These are phyloP conservation scores for Isaurus tuberculatus DNA, from an alignment of 92 coral and sea anemone genomes.

Conservation along the genomic window DNA sequence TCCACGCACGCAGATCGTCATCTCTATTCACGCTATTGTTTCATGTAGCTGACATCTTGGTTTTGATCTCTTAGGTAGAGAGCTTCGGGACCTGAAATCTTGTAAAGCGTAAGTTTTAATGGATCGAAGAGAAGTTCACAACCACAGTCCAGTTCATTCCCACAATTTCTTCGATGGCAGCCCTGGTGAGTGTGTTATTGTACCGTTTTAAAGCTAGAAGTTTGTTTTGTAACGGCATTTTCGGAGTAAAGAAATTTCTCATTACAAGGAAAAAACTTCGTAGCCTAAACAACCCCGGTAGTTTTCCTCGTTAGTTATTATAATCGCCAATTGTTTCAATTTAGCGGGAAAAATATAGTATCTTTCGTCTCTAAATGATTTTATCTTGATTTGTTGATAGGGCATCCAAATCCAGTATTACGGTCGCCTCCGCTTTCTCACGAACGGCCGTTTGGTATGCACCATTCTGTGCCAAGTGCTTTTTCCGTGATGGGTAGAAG, in stretches of 20 bases:
- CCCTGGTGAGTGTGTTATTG: slow-evolving; percentile 84
- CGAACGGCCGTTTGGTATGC: slow-evolving; percentile 94
- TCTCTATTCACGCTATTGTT: slow-evolving; percentile 87
- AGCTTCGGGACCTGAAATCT: slow-evolving; percentile 43
- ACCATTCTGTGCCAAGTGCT: slow-evolving; percentile 77
- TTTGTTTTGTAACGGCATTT: slow-evolving; percentile 65
- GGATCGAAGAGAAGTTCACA: slow-evolving; percentile 99
- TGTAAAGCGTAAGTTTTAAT: slow-evolving; percentile 50
- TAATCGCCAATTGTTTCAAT: not conserved
- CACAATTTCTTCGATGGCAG: slow-evolving; percentile 95
- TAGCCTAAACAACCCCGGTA: slow-evolving; percentile 27
- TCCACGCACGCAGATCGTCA: slow-evolving; percentile 90
- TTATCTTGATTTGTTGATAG: slow-evolving; percentile 60
- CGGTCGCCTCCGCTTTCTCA: slow-evolving; percentile 98
- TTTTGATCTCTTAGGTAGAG: slow-evolving; percentile 84
- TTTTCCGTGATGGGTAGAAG: slow-evolving; percentile 97
- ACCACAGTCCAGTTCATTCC: slow-evolving; percentile 98
- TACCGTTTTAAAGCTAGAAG: slow-evolving; percentile 45
- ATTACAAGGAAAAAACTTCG: slow-evolving; percentile 57
- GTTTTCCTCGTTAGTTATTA: slow-evolving; percentile 8
- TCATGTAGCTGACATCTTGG: slow-evolving; percentile 80
- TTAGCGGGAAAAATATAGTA: not conserved
- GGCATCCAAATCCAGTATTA: slow-evolving; percentile 89
- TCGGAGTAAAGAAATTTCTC: slow-evolving; percentile 52
- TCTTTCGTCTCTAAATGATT: slow-evolving; percentile 13